Conservation (phyloP, 35 echinoderm and acorn worm species). For the Ophiothrix spiculata region DNA sequence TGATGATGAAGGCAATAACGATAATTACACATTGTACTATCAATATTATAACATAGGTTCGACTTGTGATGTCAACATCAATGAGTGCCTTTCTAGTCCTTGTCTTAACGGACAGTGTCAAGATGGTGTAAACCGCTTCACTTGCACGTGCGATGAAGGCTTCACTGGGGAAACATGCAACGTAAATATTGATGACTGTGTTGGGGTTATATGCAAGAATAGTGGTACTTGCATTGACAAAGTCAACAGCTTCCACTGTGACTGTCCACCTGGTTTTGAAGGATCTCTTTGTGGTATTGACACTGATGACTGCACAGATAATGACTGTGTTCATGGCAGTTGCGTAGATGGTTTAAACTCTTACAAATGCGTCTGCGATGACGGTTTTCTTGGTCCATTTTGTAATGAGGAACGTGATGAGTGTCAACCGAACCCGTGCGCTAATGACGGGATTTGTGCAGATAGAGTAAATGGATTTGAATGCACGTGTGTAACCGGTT, state of each 20-base stretch:
- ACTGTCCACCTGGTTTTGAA: constrained; percentile 58
- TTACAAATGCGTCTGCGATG: constrained; percentile 46
- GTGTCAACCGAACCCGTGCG: constrained; percentile 61
- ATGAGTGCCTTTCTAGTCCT: constrained; percentile 66
- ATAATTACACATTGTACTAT: too few species aligned
- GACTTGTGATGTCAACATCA: constrained; percentile 56
- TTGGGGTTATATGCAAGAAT: constrained; percentile 42
- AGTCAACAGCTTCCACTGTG: constrained; percentile 41
- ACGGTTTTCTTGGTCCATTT: constrained; percentile 29
- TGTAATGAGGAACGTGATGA: constrained; percentile 73
- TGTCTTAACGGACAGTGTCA: constrained; percentile 69
- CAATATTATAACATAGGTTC: constrained; percentile 51
- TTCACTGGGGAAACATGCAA: constrained; percentile 76
- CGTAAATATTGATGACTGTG: constrained; percentile 63
- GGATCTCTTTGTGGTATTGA: constrained; percentile 51
- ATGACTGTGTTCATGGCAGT: constrained; percentile 40
- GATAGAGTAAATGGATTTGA: constrained; percentile 46
- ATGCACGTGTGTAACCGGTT: constrained; percentile 72
- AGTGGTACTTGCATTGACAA: constrained; percentile 63
- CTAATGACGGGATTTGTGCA: constrained; percentile 58
- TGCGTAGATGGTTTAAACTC: constrained; percentile 56
- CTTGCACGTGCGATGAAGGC: constrained; percentile 56
- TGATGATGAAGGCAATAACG: not conserved
- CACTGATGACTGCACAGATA: constrained; percentile 54
- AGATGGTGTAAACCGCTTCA: constrained; percentile 43